Base-by-base conservation (phyloP, 2,888 invertebrate species). In the Homarus gammarus region DNA sequence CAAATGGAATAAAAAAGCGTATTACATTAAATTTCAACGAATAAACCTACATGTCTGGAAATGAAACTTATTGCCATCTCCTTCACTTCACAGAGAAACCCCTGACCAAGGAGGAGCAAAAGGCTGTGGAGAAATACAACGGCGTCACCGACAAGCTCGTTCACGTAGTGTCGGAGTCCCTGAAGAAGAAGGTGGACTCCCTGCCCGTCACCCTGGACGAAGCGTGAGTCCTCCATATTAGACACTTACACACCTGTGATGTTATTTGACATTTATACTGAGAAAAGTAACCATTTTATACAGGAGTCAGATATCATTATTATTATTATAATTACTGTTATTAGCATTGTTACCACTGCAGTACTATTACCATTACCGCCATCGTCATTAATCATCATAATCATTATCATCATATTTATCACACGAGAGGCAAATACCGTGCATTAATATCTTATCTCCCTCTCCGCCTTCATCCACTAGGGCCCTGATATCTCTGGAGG, bases 61-160 rank as follows among this genome's bases (percentile, higher is more conserved):
- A n/a, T n/a, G n/a, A n/a, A n/a, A n/a, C n/a, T n/a, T 72, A 8
- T 10, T 0, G 5, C 31, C n/a, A n/a, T n/a, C n/a, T n/a, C n/a
- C n/a, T n/a, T n/a, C n/a, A n/a, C n/a, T 75, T 38, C 40, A 18
- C 56, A 79, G 78, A 79, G 22, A 40, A 1, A 56, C 38, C 56
- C 56, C 10, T 31, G 38, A 49, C 51, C 31, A 79, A 56, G 56
- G 56, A 79, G 78, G 56, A 56, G 2, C 56, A 3, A 15, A 79
- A 31, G 22, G 56, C 78, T 33, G 33, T 56, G 6, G 22, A 51
- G 12, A 79, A 79, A 33, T 79, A 79, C 78, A 79, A 79, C 56
- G 33, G 22, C 0, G 78, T 56, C 15, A 36, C 56, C 15, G 78
- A 79, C 56, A 5, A 56, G 33, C 22, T 79, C 2, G 15, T 79